Base-by-base conservation (phyloP, 2,113 vertebrate genomes). In the Uria aalge region DNA sequence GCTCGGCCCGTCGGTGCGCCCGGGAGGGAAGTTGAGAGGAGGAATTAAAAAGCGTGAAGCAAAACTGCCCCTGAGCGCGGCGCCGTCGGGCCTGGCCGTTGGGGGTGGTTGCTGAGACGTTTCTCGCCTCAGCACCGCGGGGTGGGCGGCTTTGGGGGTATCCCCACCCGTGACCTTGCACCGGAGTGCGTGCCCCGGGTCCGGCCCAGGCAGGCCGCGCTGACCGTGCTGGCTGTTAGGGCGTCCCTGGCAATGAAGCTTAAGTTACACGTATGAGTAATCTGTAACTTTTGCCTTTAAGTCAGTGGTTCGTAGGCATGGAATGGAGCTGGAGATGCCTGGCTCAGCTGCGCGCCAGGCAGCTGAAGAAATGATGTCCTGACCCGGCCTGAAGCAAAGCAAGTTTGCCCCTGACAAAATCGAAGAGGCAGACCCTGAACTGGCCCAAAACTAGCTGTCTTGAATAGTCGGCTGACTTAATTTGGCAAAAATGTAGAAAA, bases 151-250 rank as follows among this genome's bases (percentile, higher is more conserved):
- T 16, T 27, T 24, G 52, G 3, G 8, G 6, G 38, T 34, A 12
- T 34, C 26, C 63, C 20, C 38, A 2, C 30, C 18, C 23, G 12
- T 41, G 17, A 7, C 56, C 56, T 7, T 12, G 47, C 26, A 1
- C 12, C 6, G 0, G 4, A 12, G 67, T 8, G 8, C 24, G 2
- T 12, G 56, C 36, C 1, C 2, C 3, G 9, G n/a, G 23, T 3
- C 12, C 9, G 1, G 4, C 12, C 6, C 11, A 7, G 32, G 7
- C 41, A 23, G n/a, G 5, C 27, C 4, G 8, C 9, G 15, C 36
- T 47, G 50, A 8, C 9, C 24, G 1, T 20, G 64, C 19, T 13
- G 6, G 16, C n/a, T 27, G 26, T 5, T 2, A 1, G 45, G 32
- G 24, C 15, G 12, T 18, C 32, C 20, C 50, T 26, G 67, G 30